Evolutionary conservation across 2,797 vertebrate species (phyloP).

Genomic region (Gastrophryne carolinensis): DNA sequence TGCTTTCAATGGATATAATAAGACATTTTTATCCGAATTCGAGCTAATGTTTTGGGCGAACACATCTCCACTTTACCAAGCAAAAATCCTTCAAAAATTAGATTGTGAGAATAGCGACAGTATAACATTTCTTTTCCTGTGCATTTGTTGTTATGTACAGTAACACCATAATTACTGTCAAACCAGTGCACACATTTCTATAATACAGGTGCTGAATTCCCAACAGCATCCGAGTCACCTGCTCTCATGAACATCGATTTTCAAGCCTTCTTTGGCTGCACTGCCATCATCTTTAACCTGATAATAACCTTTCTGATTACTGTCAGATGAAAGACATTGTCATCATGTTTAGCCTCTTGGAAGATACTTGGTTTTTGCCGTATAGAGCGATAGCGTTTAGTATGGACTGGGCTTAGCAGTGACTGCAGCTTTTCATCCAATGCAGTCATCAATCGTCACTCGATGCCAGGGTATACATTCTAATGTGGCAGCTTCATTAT

Average conservation of each 20-base stretch:
- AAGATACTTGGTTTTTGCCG: background rate
- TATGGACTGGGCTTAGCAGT: background rate
- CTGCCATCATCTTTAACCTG: background rate
- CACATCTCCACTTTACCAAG: too few species aligned
- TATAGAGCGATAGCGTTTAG: background rate
- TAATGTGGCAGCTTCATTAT: too few species aligned
- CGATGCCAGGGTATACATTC: background rate
- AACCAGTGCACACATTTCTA: background rate
- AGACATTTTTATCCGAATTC: too few species aligned
- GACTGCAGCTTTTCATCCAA: background rate
- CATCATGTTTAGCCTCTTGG: background rate
- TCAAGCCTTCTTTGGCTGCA: background rate
- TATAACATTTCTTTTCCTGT: too few species aligned
- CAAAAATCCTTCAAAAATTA: too few species aligned
- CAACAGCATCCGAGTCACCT: background rate
- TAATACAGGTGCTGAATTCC: background rate
- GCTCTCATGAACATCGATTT: background rate
- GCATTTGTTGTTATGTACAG: too few species aligned
- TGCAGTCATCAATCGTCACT: background rate
- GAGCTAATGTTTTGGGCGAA: too few species aligned
- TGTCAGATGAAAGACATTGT: constrained; percentile 2
- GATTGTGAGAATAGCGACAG: too few species aligned
- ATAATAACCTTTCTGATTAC: background rate
- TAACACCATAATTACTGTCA: background rate
- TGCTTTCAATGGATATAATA: too few species aligned